phyloP scores from a whole-genome alignment of 2,797 vertebrate genomes.

The Lateolabrax maculatus region DNA sequence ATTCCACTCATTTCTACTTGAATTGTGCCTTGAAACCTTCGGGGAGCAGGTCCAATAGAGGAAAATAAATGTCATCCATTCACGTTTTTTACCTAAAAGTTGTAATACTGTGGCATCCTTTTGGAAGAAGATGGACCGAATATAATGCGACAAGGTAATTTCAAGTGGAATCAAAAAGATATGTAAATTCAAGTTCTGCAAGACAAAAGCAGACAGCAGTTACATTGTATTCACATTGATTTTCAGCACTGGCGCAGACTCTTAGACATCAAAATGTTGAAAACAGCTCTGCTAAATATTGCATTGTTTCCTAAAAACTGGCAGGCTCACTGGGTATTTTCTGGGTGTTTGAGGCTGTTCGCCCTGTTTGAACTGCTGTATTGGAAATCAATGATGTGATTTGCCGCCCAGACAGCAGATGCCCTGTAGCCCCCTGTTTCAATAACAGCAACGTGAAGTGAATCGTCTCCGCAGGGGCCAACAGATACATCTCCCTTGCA shows the following conservation, averaged over 20 bases:
- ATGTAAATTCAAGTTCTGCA: neutral
- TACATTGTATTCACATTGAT: neutral
- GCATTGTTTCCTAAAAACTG: conserved; percentile 33
- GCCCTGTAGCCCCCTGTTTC: conserved; percentile 45
- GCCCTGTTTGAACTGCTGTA: conserved; percentile 62
- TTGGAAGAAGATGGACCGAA: neutral
- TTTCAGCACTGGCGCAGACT: neutral
- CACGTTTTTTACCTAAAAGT: neutral
- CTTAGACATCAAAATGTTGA: conserved; percentile 1
- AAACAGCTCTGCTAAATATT: conserved; percentile 27
- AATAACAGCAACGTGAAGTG: conserved; percentile 25
- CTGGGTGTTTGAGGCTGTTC: conserved; percentile 34
- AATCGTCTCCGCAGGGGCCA: conserved; percentile 18
- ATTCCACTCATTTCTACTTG: neutral
- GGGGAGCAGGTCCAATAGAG: neutral
- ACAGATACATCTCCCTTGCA: conserved; percentile 21
- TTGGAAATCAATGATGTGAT: conserved; percentile 78
- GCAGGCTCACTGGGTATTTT: conserved; percentile 44
- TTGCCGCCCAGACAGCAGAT: conserved; percentile 68
- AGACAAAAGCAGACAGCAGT: neutral
- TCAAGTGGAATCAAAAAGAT: neutral
- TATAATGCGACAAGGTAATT: neutral
- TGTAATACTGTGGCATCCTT: neutral
- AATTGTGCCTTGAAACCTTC: neutral
- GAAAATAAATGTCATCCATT: neutral